Base-by-base conservation (phyloP, 2,797 vertebrate species). In the Coranthus polyacanthus region DNA sequence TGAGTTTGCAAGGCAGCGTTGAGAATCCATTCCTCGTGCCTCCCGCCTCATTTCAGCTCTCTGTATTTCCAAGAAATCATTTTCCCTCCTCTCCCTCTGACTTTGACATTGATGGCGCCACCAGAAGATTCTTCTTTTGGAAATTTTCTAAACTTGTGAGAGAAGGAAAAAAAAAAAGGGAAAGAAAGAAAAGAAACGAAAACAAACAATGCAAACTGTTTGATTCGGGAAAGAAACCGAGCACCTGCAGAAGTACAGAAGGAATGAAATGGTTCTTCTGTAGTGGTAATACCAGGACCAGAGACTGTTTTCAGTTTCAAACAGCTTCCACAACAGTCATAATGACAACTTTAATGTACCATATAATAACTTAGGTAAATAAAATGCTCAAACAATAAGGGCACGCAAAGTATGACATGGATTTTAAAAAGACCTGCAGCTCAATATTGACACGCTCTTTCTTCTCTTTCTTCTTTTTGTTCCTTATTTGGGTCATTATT, bases 21-120 rank as follows among this genome's bases (percentile, higher is more conserved):
- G 70, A 88, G 84, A 90, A 91, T 90, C 87, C 81, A 91, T 92
- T 89, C 70, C 81, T 83, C 11, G 52, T 69, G 87, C 83, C 80
- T 84, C 62, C 77, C 45, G 22, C 81, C 60, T 80, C 80, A 89
- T 89, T 86, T 86, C 78, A 77, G 59, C 60, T 58, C 49, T 79
- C 71, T 74, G 46, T 74, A 79, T 87, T 87, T 84, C 82, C 70
- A 84, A 83, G 81, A 88, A 90, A 85, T 60, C 56, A 84, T 71
- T 77, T 41, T 58, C 26, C 34, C 50, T 46, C 49, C 51, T 13
- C 17, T 11, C 16, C 10, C 51, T 80, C 66, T 85, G 80, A 81
- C 77, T 87, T 72, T 79, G 76, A 84, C 74, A 51, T 41, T 49
- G 69, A 79, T 41, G 53, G 67, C 36, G 53, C 83, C 78, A 72